A percentile compares a stretch with the other conserved stretches of the same genome.
These are phyloP conservation scores for Drosophila ambigua DNA, from an alignment of 1,140 invertebrate genomes.

Conservation along the genomic window DNA sequence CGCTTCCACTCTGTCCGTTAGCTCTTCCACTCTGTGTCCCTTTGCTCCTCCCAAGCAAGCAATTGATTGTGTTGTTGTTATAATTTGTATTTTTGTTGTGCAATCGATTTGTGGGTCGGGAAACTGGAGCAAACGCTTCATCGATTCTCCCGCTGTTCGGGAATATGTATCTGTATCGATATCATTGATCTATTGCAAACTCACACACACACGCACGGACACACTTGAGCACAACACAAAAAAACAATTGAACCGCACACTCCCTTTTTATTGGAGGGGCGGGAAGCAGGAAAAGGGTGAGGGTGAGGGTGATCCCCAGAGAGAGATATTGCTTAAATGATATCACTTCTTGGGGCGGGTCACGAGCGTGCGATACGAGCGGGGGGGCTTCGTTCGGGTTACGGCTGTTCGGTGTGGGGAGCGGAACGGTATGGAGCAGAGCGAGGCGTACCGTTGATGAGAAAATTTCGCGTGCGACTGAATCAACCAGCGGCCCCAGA, in stretches of 20 bases:
- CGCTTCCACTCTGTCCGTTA: not conserved
- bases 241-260: not conserved
- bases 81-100: conserved; percentile 6
- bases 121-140: conserved; percentile 70
- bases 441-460: conserved; percentile 52
- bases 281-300: no score
- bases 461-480: conserved; percentile 73
- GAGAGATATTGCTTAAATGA: conserved; percentile 34
- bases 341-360: conserved; percentile 41
- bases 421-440: not conserved
- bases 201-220: conserved; percentile 4
- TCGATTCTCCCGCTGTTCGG: conserved; percentile 39
- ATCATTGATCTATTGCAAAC: conserved; percentile 29
- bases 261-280: no score
- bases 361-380: conserved; percentile 6
- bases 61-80: conserved; percentile 1
- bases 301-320: no score
- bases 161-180: conserved; percentile 12
- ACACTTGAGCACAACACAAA: conserved; percentile 5
- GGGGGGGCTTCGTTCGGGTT: no score
- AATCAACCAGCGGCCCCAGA: conserved; percentile 17
- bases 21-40: not conserved
- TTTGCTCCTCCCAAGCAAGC: not conserved
- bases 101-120: conserved; percentile 7
- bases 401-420: no score